A percentile compares a stretch with the other conserved stretches of the same genome.
Evolutionary conservation across 2,888 invertebrate genomes (phyloP).

Genomic region (Limnephilus rhombicus): DNA sequence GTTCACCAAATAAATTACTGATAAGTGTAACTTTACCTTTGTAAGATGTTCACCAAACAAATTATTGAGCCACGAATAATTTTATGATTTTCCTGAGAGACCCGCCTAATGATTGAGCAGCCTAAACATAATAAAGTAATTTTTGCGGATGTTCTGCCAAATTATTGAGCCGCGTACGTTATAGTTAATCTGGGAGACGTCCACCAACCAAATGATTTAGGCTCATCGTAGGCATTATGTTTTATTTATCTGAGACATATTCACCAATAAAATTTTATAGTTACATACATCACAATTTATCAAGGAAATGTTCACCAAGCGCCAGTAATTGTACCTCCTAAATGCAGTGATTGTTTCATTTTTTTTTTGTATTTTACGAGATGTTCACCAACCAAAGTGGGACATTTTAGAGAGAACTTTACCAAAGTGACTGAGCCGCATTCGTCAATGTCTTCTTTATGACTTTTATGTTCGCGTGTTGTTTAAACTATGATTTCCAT

Average conservation of each 20-base stretch:
- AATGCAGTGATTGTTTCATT: neutral
- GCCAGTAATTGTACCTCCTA: neutral
- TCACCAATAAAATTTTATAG: neutral
- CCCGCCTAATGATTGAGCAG: neutral
- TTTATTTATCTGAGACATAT: neutral
- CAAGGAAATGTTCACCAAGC: neutral
- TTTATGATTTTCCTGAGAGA: neutral
- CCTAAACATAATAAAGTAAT: neutral
- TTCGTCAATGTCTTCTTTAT: neutral
- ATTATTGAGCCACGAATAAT: neutral
- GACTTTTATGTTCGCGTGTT: neutral
- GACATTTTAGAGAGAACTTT: neutral
- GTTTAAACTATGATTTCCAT: neutral
- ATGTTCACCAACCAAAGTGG: conserved; percentile 81
- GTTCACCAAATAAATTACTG: neutral
- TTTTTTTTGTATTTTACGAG: conserved; percentile 88
- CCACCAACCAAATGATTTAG: neutral
- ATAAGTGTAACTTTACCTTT: neutral
- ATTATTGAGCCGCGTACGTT: neutral
- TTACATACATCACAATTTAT: neutral
- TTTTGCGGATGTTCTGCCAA: neutral
- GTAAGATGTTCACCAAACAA: neutral
- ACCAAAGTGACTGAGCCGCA: too few relatives aligned
- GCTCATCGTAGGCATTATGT: neutral
- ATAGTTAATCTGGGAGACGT: neutral